Evolutionary conservation across 2,888 invertebrate genomes (phyloP), one percentile per base, ranked within the genome.

Genomic region (Parnassius orleans): DNA sequence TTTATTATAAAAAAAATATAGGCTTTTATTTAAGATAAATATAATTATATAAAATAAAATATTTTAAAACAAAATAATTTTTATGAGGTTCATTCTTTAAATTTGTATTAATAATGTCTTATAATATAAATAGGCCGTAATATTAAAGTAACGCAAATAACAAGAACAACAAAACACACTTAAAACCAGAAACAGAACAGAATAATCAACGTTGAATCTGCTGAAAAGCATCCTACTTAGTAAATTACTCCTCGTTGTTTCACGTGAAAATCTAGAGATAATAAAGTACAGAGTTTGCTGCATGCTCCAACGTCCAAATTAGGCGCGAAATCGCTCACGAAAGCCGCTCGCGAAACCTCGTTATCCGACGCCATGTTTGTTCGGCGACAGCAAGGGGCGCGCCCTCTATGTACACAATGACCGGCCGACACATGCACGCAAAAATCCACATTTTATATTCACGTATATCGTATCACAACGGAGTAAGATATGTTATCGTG

Each of bases 241-340:
- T 66, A 66, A 73, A 73, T 75, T 70, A 71, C 66, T 66, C 64
- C 67, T 63, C 67, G 61, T 64, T 62, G 60, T 60, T 65, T 65
- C 69, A 69, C 70, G 67, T 71, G 69, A 72, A 72, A 73, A 72
- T 73, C 76, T 73, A 77, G 81, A 81, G 77, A 75, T 78, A 81
- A 78, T 78, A 76, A 78, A 78, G 53, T 57, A 48, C 79, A 78
- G 77, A 72, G 69, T 63, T 55, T 64, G 57, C 64, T 56, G 68
- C 60, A 65, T 5, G 5, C 33, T 61, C 69, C 67, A 68, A 67
- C 81, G 78, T 85, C 81, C 79, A 89, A 88, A 90, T 88, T 89
- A 88, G 90, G 90, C 90, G 90, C 88, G 89, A 90, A 90, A 90
- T 86, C 86, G 84, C 79, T 86, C 89, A 87, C 89, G 83, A 85